A percentile compares a stretch with the other conserved stretches of the same genome.
phyloP scores from a whole-genome alignment of 2,888 invertebrate species.

The Tinea pellionella region DNA sequence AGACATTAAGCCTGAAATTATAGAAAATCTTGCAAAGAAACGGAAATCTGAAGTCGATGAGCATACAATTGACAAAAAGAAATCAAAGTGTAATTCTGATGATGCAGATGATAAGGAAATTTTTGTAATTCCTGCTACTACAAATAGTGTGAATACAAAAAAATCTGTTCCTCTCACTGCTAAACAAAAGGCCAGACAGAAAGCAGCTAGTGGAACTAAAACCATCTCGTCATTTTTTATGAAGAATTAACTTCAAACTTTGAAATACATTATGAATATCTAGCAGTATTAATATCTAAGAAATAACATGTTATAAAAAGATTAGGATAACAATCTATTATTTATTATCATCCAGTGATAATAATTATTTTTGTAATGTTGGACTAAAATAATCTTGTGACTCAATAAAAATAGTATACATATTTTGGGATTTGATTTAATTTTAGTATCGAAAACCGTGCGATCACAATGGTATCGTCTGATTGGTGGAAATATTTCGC shows the following conservation, averaged over 20 bases:
- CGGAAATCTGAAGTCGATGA: conserved; percentile 62
- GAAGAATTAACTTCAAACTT: conserved; percentile 63
- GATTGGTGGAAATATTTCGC: no score
- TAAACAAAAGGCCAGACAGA: conserved; percentile 81
- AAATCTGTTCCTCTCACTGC: conserved; percentile 68
- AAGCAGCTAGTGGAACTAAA: conserved; percentile 83
- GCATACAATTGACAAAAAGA: conserved; percentile 42
- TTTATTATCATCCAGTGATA: no score
- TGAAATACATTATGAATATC: no score
- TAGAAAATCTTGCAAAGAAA: conserved; percentile 57
- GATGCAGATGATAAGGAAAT: conserved; percentile 40
- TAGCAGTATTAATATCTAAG: no score
- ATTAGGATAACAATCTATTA: no score
- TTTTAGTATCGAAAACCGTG: no score
- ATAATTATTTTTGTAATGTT: neutral
- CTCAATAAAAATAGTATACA: no score
- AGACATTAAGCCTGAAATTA: conserved; percentile 72
- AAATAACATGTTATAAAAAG: no score
- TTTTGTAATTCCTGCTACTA: conserved; percentile 22
- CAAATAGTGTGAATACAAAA: conserved; percentile 25
- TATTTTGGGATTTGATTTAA: no score
- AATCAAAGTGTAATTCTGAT: conserved; percentile 40
- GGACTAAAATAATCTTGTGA: no score
- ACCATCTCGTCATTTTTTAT: conserved; percentile 84
- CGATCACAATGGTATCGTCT: no score